A percentile compares a stretch with the other conserved stretches of the same genome.
phyloP scores from a whole-genome alignment of 2,888 invertebrate species.

The Seira musarum region DNA sequence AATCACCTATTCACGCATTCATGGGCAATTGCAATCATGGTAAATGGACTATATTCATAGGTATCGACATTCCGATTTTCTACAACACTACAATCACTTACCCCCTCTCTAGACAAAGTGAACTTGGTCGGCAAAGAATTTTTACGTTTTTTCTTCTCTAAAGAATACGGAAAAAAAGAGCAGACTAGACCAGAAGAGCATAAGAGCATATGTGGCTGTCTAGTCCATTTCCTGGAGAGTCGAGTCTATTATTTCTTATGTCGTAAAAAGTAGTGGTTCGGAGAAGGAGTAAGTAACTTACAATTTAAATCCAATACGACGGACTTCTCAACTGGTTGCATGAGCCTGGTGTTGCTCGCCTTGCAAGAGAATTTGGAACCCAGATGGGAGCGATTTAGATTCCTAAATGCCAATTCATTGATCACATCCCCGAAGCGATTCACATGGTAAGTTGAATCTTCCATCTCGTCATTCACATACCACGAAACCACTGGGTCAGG shows the following conservation, averaged over 20 bases:
- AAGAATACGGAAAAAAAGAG: background rate
- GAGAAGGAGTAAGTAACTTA: conserved; percentile 60
- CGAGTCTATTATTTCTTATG: background rate
- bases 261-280: conserved; percentile 17
- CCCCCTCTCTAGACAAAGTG: background rate
- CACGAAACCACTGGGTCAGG: conserved; percentile 68
- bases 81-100: background rate
- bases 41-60: conserved; percentile 14
- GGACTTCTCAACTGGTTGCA: conserved; percentile 68
- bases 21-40: conserved; percentile 40
- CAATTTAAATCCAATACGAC: conserved; percentile 68
- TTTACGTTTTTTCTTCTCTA: background rate
- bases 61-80: background rate
- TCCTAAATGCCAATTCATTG: conserved; percentile 69
- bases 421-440: conserved; percentile 68
- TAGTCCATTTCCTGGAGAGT: background rate
- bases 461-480: conserved; percentile 69
- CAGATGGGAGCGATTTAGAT: conserved; percentile 68
- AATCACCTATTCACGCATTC: conserved; percentile 37
- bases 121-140: too few relatives aligned
- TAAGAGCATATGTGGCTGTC: conserved; percentile 11
- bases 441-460: conserved; percentile 68
- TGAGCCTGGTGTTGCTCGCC: conserved; percentile 68
- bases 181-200: background rate
- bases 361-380: conserved; percentile 69